Percentiles rank a stretch among this genome's conserved stretches.
Conservation (phyloP, 2,888 invertebrate genomes). For the Heteropelma amictum region DNA sequence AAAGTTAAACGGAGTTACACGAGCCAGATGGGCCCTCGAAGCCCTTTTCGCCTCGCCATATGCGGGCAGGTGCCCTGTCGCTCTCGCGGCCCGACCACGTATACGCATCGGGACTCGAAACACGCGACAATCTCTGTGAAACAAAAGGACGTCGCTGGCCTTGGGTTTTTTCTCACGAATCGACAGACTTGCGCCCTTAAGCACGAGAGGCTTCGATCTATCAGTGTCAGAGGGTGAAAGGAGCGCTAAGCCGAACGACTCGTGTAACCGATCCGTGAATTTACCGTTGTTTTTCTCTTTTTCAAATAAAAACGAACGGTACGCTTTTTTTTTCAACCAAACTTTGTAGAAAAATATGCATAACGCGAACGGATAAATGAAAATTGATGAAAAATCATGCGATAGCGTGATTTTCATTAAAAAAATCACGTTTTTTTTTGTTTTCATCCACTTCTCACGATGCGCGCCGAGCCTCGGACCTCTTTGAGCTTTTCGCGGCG, state of each 20-base stretch:
- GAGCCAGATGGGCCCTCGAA: conserved; percentile 71
- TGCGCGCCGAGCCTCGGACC: conserved; percentile 57
- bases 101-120: too few relatives aligned
- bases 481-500: conserved; percentile 25
- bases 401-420: conserved; percentile 75
- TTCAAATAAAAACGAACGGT: too few relatives aligned
- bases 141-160: not conserved
- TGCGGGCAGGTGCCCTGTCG: conserved; percentile 74
- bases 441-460: conserved; percentile 63
- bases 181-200: not conserved
- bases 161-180: not conserved
- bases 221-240: conserved; percentile 42
- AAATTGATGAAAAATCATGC: too few relatives aligned
- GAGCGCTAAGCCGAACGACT: too few relatives aligned
- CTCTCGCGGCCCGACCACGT: too few relatives aligned
- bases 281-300: too few relatives aligned
- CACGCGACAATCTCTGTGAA: not conserved
- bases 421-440: conserved; percentile 76
- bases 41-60: conserved; percentile 57
- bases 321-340: too few relatives aligned
- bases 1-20: conserved; percentile 27
- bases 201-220: not conserved
- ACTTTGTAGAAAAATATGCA: too few relatives aligned
- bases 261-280: too few relatives aligned
- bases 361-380: too few relatives aligned